These are phyloP conservation scores for Neolamprologus longior DNA, from an alignment of 2,113 vertebrate species.

Conservation along the genomic window DNA sequence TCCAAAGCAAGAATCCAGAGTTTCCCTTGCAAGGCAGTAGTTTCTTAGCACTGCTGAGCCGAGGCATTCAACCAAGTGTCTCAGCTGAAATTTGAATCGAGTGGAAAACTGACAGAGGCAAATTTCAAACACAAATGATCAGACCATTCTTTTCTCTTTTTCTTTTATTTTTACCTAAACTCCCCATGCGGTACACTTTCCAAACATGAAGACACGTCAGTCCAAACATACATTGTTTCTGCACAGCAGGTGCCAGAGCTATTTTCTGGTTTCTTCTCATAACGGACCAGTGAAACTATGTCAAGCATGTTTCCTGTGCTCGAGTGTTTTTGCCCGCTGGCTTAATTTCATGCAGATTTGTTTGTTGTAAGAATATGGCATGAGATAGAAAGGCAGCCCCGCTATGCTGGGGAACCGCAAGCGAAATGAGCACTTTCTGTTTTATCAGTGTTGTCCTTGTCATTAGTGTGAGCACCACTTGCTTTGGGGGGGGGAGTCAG, in stretches of 20 bases:
- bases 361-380: not conserved
- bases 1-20: conserved; percentile 54
- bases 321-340: not conserved
- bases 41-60: conserved; percentile 38
- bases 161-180: conserved; percentile 26
- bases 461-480: not conserved
- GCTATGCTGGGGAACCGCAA: not conserved
- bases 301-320: conserved; percentile 30
- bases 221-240: conserved; percentile 40
- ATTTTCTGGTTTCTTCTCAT: conserved; percentile 32
- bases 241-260: conserved; percentile 51
- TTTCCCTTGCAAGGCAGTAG: conserved; percentile 36
- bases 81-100: conserved; percentile 38
- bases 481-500: not conserved
- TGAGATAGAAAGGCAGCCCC: not conserved
- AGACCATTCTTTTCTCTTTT: not conserved
- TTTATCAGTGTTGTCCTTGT: not conserved
- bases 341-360: conserved; percentile 15
- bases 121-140: conserved; percentile 21
- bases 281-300: conserved; percentile 20
- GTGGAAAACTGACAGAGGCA: conserved; percentile 46
- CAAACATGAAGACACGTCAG: conserved; percentile 6
- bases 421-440: not conserved
- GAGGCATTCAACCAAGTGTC: conserved; percentile 36
- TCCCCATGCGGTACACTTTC: conserved; percentile 11